Base-by-base conservation (phyloP, 2,888 invertebrate species). In the Ophonus ardosiacus region DNA sequence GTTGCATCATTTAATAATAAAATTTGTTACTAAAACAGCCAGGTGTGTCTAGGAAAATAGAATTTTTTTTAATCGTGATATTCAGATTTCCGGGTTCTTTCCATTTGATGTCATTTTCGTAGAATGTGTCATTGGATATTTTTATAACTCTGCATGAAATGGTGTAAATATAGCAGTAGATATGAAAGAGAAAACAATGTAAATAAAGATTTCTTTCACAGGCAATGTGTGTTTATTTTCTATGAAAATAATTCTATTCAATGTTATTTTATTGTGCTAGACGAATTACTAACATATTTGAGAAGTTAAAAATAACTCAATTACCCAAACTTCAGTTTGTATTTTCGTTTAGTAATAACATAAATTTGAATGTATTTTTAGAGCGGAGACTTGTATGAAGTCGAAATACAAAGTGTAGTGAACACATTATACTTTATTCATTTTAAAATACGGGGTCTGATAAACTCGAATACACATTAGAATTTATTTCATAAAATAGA, bases 1-100 rank as follows among this genome's bases (percentile, higher is more conserved):
- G 15, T 68, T 68, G 68, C 68, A 40, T 68, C 68, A 68, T 68
- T 68, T 68, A 68, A 31, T 68, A 68, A 21, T 63, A 31, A 31
- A 31, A 31, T 31, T 31, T 31, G 31, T 13, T 51, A 51, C 43
- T 13, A 51, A 51, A 51, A 51, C 31, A 5, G 5, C 31, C 31
- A 31, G 43, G 13, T 51, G 43, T 51, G 43, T 51, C 13, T 13
- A 51, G 8, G 13, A 13, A 13, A 13, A 51, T 10, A 13, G 43
- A 5, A 59, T 17, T 15, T 15, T 24, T 65, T 18, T 38, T 24
- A 17, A 6, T 65, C 13, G 40, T 68, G 38, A 68, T 40, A 31
- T 38, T 40, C n/a, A 15, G n/a, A 15, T 31, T 38, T 68, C 68
- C 68, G 68, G 31, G 38, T 68, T 68, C 68, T 68, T 68, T 68